phyloP scores from a whole-genome alignment of 2,888 invertebrate genomes.

The Pollenia angustigena region DNA sequence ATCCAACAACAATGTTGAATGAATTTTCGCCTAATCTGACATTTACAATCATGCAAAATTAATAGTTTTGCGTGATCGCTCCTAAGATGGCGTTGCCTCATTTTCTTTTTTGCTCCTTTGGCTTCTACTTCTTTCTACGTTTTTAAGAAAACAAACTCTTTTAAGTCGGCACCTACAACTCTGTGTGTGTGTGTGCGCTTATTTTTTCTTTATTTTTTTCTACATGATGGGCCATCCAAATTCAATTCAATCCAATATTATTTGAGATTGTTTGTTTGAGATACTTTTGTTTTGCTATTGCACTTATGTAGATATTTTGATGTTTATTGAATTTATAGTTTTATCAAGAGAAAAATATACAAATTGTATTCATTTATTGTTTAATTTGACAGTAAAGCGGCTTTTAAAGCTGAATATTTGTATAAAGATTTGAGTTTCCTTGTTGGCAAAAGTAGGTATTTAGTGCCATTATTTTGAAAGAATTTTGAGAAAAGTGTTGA shows the following conservation, averaged over 20 bases:
- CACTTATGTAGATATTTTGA: slow-evolving; percentile 56
- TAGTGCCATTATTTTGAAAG: neutral
- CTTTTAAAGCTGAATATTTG: neutral
- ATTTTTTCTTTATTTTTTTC: neutral
- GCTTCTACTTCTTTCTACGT: slow-evolving; percentile 1
- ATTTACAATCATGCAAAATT: slow-evolving; percentile 74
- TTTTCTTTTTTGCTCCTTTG: slow-evolving; percentile 47
- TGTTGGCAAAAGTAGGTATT: neutral
- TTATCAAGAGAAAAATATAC: slow-evolving; percentile 61
- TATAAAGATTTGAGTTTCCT: slow-evolving; percentile 1
- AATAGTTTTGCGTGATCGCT: slow-evolving; percentile 74
- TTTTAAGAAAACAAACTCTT: neutral
- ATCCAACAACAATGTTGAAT: slow-evolving; percentile 70
- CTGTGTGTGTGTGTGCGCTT: neutral
- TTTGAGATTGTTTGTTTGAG: slow-evolving; percentile 46
- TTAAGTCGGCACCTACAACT: slow-evolving; percentile 41
- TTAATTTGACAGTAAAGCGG: slow-evolving; percentile 47
- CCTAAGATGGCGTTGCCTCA: slow-evolving; percentile 68
- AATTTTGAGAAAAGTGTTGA: slow-evolving; percentile 27
- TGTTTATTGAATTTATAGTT: slow-evolving; percentile 68
- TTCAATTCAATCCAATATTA: slow-evolving; percentile 59
- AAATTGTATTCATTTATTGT: slow-evolving; percentile 68
- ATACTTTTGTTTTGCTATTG: slow-evolving; percentile 43
- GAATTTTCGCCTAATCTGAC: slow-evolving; percentile 74
- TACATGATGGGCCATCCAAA: slow-evolving; percentile 41